Evolutionary conservation across 2,888 invertebrate genomes (phyloP).

Genomic region (Cheilosia urbana): DNA sequence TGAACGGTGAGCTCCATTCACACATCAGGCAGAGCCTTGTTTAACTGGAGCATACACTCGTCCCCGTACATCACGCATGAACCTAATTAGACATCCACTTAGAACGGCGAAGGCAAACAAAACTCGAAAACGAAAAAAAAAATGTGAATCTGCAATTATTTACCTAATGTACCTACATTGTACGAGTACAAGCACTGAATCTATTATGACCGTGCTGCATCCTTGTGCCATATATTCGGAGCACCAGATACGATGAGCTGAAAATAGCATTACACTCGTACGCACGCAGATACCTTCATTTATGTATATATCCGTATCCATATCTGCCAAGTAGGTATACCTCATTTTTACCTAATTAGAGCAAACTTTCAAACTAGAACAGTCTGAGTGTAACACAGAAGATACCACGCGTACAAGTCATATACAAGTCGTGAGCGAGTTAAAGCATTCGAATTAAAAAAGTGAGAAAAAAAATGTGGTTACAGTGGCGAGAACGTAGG

Average conservation of each 20-base stretch:
- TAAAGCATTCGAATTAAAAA: background rate
- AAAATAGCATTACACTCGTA: slow-evolving; percentile 13
- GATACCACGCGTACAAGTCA: slow-evolving; percentile 16
- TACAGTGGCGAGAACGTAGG: slow-evolving; percentile 9
- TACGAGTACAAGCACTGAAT: slow-evolving; percentile 42
- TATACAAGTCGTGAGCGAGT: background rate
- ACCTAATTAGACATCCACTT: slow-evolving; percentile 47
- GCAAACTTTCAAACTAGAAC: slow-evolving; percentile 68
- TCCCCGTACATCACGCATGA: slow-evolving; percentile 32
- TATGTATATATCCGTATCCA: slow-evolving; percentile 17
- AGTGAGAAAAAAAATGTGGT: background rate
- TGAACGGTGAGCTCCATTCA: background rate
- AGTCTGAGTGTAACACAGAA: slow-evolving; percentile 61
- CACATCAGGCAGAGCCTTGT: background rate
- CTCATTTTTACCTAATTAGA: slow-evolving; percentile 70
- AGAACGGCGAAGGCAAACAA: background rate
- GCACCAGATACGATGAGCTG: slow-evolving; percentile 30
- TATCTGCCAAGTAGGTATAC: slow-evolving; percentile 14
- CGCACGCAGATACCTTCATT: slow-evolving; percentile 16
- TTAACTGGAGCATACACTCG: background rate
- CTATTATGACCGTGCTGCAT: slow-evolving; percentile 69
- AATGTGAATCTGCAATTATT: slow-evolving; percentile 52
- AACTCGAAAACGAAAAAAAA: slow-evolving; percentile 6
- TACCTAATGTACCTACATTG: slow-evolving; percentile 50
- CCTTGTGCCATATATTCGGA: slow-evolving; percentile 65